Conservation (phyloP, 2,113 vertebrate genomes). For the Labeo rohita region DNA sequence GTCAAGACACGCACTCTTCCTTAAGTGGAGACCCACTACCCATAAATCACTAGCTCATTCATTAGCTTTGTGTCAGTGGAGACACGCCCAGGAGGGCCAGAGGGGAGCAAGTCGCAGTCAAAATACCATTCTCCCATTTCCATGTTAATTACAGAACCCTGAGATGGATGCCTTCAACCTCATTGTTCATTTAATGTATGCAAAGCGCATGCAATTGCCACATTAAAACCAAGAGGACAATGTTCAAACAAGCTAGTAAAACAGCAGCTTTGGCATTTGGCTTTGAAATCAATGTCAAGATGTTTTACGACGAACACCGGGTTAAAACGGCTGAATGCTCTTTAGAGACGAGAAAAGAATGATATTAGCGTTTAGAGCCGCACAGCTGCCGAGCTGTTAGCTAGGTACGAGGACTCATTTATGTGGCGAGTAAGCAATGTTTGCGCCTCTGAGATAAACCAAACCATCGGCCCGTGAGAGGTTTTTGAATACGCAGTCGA, state of each 20-base stretch:
- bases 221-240: constrained; percentile 52
- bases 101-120: constrained; percentile 56
- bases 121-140: constrained; percentile 74
- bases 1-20: constrained; percentile 31
- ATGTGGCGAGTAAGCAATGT: constrained; percentile 10
- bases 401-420: constrained; percentile 6
- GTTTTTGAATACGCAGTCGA: background rate
- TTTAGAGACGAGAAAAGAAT: background rate
- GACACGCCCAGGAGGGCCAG: constrained; percentile 64
- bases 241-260: constrained; percentile 52
- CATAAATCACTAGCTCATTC: constrained; percentile 79
- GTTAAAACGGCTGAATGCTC: constrained; percentile 21
- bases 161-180: constrained; percentile 74
- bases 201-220: constrained; percentile 54
- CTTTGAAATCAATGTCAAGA: constrained; percentile 34
- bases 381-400: constrained; percentile 40
- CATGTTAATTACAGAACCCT: constrained; percentile 73
- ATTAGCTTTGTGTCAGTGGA: constrained; percentile 69
- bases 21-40: constrained; percentile 36
- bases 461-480: constrained; percentile 6
- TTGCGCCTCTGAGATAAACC: constrained; percentile 2
- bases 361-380: constrained; percentile 16
- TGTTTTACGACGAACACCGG: constrained; percentile 47
- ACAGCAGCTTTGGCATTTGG: constrained; percentile 50
- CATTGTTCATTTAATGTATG: constrained; percentile 64